Percentiles rank a stretch among this genome's conserved stretches.
Evolutionary conservation across 2,888 invertebrate species (phyloP).

Genomic region (Himalopsyche kuldschensis): DNA sequence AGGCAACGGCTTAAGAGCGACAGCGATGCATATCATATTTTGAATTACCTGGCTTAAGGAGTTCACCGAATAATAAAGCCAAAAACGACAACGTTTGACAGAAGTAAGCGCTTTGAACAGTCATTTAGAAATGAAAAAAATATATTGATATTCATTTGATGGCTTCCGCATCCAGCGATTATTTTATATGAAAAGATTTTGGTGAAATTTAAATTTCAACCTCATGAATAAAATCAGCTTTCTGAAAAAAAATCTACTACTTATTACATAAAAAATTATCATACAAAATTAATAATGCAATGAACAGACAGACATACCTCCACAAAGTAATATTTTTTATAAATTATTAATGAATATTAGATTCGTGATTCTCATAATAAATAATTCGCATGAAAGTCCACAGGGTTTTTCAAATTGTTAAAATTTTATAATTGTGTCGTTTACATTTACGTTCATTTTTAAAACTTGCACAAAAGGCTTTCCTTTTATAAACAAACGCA

Average conservation of each 20-base stretch:
- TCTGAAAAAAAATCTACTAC: neutral
- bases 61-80: no score
- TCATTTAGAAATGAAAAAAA: neutral
- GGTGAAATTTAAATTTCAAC: neutral
- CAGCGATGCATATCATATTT: no score
- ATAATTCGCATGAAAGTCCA: neutral
- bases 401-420: no score
- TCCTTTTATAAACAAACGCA: no score
- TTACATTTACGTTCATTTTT: no score
- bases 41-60: no score
- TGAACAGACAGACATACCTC: neutral
- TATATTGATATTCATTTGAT: neutral
- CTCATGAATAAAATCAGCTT: neutral
- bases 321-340: neutral
- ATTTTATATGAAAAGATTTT: neutral
- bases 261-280: neutral
- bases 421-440: no score
- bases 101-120: no score
- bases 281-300: neutral
- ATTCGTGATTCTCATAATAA: neutral
- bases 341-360: neutral
- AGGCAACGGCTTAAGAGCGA: no score
- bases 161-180: no score
- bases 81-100: no score
- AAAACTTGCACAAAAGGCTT: no score